phyloP scores from a whole-genome alignment of 2,113 vertebrate genomes.

The Nansenia antarctica region DNA sequence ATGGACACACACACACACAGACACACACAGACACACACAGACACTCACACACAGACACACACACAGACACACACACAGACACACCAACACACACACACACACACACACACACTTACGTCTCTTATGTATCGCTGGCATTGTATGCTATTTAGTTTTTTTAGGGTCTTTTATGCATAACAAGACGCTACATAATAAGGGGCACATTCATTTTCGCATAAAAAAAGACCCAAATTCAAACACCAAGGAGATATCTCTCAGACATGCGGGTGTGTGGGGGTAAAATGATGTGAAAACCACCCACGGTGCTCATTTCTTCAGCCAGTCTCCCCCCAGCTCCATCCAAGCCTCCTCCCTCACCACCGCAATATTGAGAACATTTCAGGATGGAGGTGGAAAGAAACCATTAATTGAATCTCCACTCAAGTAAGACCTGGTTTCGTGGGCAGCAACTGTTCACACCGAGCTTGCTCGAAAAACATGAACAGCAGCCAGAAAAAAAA shows the following conservation, averaged over 20 bases:
- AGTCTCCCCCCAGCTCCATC: constrained; percentile 17
- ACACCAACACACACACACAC: no score
- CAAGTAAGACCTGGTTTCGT: constrained; percentile 45
- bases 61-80: no score
- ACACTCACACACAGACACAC: no score
- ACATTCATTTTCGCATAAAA: neutral
- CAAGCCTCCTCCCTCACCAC: constrained; percentile 35
- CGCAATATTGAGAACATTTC: constrained; percentile 29
- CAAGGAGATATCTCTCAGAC: no score
- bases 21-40: no score
- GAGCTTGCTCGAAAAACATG: neutral
- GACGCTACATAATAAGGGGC: neutral
- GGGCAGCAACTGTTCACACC: neutral
- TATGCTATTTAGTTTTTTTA: neutral
- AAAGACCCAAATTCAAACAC: neutral
- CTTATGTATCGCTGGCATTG: neutral
- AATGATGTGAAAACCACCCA: neutral
- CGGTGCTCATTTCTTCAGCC: constrained; percentile 9
- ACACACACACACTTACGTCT: no score
- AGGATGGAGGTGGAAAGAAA: constrained; percentile 21
- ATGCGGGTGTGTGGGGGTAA: neutral
- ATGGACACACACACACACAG: no score
- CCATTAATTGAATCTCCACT: constrained; percentile 54
- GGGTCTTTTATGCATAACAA: neutral
- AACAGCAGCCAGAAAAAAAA: constrained; percentile 6